A percentile compares a stretch with the other conserved stretches of the same genome.
These are phyloP conservation scores for Bombus waltoni DNA, from an alignment of 1,140 invertebrate genomes.

Conservation along the genomic window DNA sequence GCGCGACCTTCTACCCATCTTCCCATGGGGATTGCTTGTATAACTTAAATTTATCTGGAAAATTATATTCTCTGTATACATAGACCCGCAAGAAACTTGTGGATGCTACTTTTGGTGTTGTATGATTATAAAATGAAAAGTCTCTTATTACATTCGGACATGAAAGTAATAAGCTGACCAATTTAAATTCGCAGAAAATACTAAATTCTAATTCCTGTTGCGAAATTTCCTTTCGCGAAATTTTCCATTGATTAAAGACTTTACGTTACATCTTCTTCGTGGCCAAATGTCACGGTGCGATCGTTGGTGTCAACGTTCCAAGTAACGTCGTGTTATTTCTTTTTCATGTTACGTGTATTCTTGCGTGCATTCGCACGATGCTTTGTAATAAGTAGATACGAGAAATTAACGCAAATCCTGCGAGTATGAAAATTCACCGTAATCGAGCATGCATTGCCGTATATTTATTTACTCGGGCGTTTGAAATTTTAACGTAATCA, in stretches of 20 bases:
- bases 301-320: neutral
- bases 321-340: neutral
- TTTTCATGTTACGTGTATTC: neutral
- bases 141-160: conserved; percentile 52
- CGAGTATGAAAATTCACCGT: neutral
- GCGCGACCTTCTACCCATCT: neutral
- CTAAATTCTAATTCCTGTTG: neutral
- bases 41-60: conserved; percentile 65
- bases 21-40: conserved; percentile 51
- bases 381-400: neutral
- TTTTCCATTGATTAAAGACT: neutral
- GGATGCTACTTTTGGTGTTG: conserved; percentile 45
- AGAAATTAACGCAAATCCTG: neutral
- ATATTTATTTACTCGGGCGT: conserved; percentile 23
- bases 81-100: conserved; percentile 52
- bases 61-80: conserved; percentile 65
- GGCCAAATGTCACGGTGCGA: neutral
- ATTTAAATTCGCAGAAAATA: conserved; percentile 47
- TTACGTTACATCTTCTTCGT: too few relatives aligned
- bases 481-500: conserved; percentile 20
- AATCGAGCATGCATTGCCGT: neutral
- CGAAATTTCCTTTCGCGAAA: neutral
- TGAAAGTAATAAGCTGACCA: conserved; percentile 61
- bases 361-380: neutral
- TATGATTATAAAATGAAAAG: conserved; percentile 57